A percentile compares a stretch with the other conserved stretches of the same genome.
Evolutionary conservation across 1,140 invertebrate genomes (phyloP).

Genomic region (Amyelois transitella): DNA sequence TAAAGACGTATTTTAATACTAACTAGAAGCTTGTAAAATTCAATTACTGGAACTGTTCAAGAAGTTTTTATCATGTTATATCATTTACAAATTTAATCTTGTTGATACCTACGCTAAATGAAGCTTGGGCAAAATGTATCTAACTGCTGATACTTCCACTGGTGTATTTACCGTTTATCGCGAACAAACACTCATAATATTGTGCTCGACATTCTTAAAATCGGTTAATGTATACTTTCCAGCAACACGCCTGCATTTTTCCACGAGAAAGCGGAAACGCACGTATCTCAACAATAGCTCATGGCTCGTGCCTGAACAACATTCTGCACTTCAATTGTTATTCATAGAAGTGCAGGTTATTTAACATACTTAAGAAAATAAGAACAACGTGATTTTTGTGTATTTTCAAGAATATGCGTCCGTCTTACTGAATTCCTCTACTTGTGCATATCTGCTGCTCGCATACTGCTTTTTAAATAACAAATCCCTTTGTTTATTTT

Average conservation of each 20-base stretch:
- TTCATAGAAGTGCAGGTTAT: slow-evolving; percentile 47
- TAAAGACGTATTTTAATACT: neutral
- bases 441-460: no score
- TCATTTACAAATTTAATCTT: no score
- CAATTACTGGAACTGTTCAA: neutral
- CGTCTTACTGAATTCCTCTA: no score
- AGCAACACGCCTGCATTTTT: slow-evolving; percentile 67
- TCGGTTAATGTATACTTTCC: slow-evolving; percentile 56
- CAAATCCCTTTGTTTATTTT: no score
- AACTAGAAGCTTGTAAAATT: neutral
- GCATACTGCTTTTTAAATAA: no score
- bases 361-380: neutral
- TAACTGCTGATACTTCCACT: neutral
- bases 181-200: neutral
- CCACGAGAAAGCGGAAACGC: slow-evolving; percentile 71
- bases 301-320: slow-evolving; percentile 51
- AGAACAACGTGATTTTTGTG: neutral
- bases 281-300: slow-evolving; percentile 63
- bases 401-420: neutral
- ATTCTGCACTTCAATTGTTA: slow-evolving; percentile 57
- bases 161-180: neutral
- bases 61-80: neutral
- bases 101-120: no score
- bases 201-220: slow-evolving; percentile 41
- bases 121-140: neutral